A percentile compares a stretch with the other conserved stretches of the same genome.
phyloP scores from a whole-genome alignment of 2,797 vertebrate species.

The Avahi laniger region DNA sequence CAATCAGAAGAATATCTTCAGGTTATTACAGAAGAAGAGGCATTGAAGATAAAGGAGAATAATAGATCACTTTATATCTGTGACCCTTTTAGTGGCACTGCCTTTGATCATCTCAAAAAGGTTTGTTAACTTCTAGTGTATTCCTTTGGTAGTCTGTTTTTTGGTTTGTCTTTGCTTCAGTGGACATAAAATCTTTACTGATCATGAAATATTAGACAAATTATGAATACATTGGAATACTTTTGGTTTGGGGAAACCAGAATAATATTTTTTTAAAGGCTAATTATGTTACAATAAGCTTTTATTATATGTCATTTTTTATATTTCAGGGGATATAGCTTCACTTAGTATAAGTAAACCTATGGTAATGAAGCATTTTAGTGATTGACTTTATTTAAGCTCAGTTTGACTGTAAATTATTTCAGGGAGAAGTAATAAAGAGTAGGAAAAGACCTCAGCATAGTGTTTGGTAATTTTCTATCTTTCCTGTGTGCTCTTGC shows the following conservation, averaged over 20 bases:
- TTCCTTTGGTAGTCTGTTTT: conserved; percentile 1
- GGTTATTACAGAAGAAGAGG: conserved; percentile 88
- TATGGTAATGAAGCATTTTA: neutral
- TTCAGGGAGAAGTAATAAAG: neutral
- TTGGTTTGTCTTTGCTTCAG: neutral
- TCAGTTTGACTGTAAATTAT: neutral
- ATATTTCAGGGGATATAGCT: neutral
- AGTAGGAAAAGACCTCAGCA: neutral
- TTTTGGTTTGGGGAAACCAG: neutral
- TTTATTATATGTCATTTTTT: neutral
- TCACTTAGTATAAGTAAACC: neutral
- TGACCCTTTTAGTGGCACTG: conserved; percentile 90
- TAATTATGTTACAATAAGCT: neutral
- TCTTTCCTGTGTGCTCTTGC: neutral
- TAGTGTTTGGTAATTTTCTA: neutral
- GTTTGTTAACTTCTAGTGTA: conserved; percentile 78
- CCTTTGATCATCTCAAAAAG: conserved; percentile 93
- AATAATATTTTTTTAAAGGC: conserved; percentile 18
- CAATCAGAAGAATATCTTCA: conserved; percentile 95
- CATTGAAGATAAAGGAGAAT: conserved; percentile 89
- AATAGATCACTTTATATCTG: conserved; percentile 97
- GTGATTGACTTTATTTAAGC: conserved; percentile 1
- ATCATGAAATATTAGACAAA: neutral
- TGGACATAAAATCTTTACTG: neutral
- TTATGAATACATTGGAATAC: neutral